These are phyloP conservation scores for Trachemys scripta DNA, from an alignment of 2,113 vertebrate species.

Conservation along the genomic window DNA sequence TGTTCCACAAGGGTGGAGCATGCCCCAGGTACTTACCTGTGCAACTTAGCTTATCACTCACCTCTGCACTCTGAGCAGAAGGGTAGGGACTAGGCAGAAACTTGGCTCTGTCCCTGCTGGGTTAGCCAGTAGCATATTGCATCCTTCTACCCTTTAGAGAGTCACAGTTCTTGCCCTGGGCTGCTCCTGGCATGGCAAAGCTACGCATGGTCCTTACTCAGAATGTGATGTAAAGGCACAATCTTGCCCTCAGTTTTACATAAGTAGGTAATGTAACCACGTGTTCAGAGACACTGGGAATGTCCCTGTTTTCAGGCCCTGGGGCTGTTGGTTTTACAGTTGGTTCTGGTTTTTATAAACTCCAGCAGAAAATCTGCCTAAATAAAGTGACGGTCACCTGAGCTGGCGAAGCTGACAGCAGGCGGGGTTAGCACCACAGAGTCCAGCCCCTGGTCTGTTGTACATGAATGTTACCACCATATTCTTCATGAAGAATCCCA, in stretches of 20 bases:
- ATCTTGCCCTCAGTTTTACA: neutral
- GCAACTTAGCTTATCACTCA: neutral
- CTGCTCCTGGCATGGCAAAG: neutral
- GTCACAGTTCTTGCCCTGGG: neutral
- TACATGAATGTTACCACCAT: neutral
- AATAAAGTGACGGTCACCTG: neutral
- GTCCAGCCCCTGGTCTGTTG: neutral
- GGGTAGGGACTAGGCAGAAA: neutral
- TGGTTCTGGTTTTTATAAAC: rapidly evolving
- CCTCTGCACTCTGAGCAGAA: neutral
- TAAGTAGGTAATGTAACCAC: neutral
- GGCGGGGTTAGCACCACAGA: neutral
- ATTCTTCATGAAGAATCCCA: neutral
- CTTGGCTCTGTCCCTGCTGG: rapidly evolving
- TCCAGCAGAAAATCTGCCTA: neutral
- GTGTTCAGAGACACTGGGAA: neutral
- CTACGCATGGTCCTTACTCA: neutral
- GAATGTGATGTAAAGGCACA: neutral
- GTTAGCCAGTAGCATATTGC: neutral
- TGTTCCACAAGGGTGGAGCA: neutral
- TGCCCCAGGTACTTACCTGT: rapidly evolving
- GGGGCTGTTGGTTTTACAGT: neutral
- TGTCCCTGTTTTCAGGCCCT: neutral
- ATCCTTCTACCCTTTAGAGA: neutral
- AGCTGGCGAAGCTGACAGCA: neutral